Evolutionary conservation across 1,140 invertebrate genomes (phyloP), one percentile per base, ranked within the genome.

Genomic region (Eupeodes corollae): DNA sequence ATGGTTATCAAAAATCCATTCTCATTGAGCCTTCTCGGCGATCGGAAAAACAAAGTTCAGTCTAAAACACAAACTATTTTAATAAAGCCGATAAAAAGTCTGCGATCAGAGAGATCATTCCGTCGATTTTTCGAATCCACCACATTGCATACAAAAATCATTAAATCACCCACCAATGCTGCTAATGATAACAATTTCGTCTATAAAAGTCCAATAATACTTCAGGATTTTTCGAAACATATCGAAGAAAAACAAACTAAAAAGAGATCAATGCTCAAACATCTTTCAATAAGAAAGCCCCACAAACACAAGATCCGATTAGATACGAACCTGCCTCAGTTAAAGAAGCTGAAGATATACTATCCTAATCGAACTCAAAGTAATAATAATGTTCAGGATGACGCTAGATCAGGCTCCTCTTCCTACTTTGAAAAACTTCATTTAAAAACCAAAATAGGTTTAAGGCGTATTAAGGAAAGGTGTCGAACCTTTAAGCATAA

Each of bases 361-460:
- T 67, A 65, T 39, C 64, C 64, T 1, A 65, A 67, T 47, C 52
- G 61, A 37, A 67, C 63, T n/a, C 56, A 59, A 39, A 64, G 62
- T 43, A 61, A 59, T 33, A 59, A 64, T 38, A 65, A 59, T 52
- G 58, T 63, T 54, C 45, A 57, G 1, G 47, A 13, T 58, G 56
- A 18, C n/a, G n/a, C n/a, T n/a, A n/a, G 58, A 65, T 37, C 52
- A 52, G 6, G 52, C 54, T 30, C n/a, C 54, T 42, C 43, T 55
- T 16, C 58, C n/a, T 67, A 67, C 44, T 67, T 67, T 14, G 58
- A 61, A 44, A 55, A 59, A 0, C 21, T 67, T 41, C 63, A 67
- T 46, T 59, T 61, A 11, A 67, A 67, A 51, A 67, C 63, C 0
- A 49, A 52, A 0, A 59, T 61, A 44, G 63, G 63, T 16, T 53